Base-by-base conservation (phyloP, 2,888 invertebrate genomes). In the Nemoura dubitans region DNA sequence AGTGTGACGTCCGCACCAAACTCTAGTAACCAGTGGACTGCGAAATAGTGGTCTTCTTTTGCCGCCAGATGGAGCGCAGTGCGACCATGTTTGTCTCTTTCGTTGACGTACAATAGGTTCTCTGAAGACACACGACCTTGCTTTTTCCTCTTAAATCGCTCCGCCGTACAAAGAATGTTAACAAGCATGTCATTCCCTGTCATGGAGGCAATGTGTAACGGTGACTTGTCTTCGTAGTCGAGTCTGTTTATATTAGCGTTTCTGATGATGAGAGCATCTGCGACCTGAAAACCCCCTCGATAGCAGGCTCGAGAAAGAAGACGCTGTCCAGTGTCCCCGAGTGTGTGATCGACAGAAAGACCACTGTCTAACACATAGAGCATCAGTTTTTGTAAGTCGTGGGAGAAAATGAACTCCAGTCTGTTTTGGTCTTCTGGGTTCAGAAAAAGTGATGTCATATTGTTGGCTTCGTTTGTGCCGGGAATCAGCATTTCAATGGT, bases 371-470 rank as follows among this genome's bases (percentile, higher is more conserved):
- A 21, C 10, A 59, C 16, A 14, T 7, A 1, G 59, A 1, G 6
- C 21, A 59, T 10, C 21, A 59, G 59, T 10, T 21, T 3, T 2
- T 59, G 16, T 21, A 59, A 21, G 59, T 59, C 59, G 21, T 59
- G 59, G 21, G 59, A 10, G 16, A 59, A 21, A 21, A 59, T 21
- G 59, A 1, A 59, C 2, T 59, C 59, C 1, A 59, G 59, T 21
- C n/a, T 83, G 25, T 28, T 42, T 26, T 29, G 81, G 76, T 82
- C 81, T 14, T 81, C 86, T 3, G 59, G 59, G 59, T 59, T 10
- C 3, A 3, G 10, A 3, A 10, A 59, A 21, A 10, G 59, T 21
- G 59, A 16, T 21, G 21, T 36, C 76, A 76, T 25, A 30, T 78
- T 10, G 3, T 14, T 59, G 59, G 59, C 21, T 3, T 2, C 59